phyloP scores from a whole-genome alignment of 2,888 invertebrate species.

The Seira ritae region DNA sequence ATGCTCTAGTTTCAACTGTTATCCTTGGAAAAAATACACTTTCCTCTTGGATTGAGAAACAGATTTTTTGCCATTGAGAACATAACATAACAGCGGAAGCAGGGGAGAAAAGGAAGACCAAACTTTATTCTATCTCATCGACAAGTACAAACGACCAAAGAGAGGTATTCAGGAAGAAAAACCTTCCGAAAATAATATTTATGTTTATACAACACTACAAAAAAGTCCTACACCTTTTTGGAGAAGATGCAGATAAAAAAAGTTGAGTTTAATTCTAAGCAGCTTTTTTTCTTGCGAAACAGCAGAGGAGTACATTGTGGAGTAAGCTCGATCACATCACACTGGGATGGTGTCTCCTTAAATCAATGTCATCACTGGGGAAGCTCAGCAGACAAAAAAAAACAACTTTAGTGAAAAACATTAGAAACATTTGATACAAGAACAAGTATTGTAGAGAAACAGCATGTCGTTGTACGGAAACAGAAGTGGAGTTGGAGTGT shows the following conservation, averaged over 20 bases:
- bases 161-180: not conserved
- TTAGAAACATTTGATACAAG: not conserved
- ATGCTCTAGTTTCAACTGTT: not conserved
- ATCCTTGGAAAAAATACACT: not conserved
- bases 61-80: not conserved
- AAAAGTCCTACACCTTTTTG: not conserved
- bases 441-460: not conserved
- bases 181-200: not conserved
- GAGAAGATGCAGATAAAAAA: no score
- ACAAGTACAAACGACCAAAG: not conserved
- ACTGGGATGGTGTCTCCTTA: conserved; percentile 48
- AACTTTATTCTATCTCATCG: not conserved
- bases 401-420: not conserved
- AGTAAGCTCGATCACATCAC: conserved; percentile 30
- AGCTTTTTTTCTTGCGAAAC: conserved; percentile 23
- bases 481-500: conserved; percentile 9
- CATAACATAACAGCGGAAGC: not conserved
- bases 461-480: not conserved
- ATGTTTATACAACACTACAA: not conserved
- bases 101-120: not conserved
- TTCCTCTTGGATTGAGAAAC: not conserved
- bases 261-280: conserved; percentile 26
- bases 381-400: not conserved
- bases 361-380: conserved; percentile 49
- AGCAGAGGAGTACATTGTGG: not conserved